Evolutionary conservation across 2,797 vertebrate species (phyloP), one percentile per base, ranked within the genome.

Genomic region (Sciaenops ocellatus): DNA sequence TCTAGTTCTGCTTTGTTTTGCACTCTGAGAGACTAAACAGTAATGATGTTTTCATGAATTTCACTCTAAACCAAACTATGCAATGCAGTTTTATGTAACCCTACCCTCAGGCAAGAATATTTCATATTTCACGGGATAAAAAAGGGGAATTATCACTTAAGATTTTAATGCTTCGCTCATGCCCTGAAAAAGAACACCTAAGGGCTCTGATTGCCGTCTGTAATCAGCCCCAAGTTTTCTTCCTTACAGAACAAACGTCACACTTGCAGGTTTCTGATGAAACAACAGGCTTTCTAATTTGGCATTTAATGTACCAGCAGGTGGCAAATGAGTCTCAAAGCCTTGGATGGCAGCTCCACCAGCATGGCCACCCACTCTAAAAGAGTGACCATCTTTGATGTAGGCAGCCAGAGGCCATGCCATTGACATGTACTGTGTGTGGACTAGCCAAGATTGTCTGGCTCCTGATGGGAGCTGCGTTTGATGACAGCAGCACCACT

Each of bases 251-350:
- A 68, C 56, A 83, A 85, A 79, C 68, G 20, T 86, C 78, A 51
- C 60, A 82, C 66, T 85, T 47, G 42, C 63, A 77, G 69, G 76
- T 69, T 79, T 87, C 65, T 85, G 87, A 90, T 85, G 82, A 90
- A 90, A 92, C 91, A 90, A 87, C 87, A 89, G 83, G 85, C 82
- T 80, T 80, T 80, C 82, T 90, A 91, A 94, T 92, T 92, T 91
- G 91, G 88, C 87, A 91, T 87, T 85, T 89, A 91, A 88, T 85
- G 82, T 69, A 66, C 74, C 90, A 85, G 91, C 90, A 88, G 92
- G 92, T 88, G 90, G 91, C 66, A 91, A 92, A 93, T 90, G 83
- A 91, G 77, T 88, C 87, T 84, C 78, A 86, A 82, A 88, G 84
- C 73, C 80, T 1, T 0, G 71, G 60, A 80, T 77, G 80, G 76